A percentile compares a stretch with the other conserved stretches of the same genome.
Conservation (phyloP, 2,888 invertebrate species). For the Philonicus albiceps region DNA sequence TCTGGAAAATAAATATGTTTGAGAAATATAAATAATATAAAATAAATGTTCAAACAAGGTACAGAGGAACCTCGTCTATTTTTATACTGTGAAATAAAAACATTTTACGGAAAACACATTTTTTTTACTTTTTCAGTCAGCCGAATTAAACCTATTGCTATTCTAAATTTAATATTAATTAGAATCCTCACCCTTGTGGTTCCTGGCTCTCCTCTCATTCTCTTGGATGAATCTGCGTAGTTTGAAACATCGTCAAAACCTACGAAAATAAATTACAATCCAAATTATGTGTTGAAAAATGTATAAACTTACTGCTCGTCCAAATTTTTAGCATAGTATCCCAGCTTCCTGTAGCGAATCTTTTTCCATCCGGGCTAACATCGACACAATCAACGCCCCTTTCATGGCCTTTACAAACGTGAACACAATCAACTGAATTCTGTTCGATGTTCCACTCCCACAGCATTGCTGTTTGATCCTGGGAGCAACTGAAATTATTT, state of each 20-base stretch:
- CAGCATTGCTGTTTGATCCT: constrained; percentile 89
- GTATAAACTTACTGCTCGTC: constrained; percentile 71
- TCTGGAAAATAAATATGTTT: constrained; percentile 62
- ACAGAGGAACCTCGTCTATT: background rate
- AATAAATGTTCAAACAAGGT: background rate
- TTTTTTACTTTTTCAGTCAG: background rate
- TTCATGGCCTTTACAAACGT: constrained; percentile 89
- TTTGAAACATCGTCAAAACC: constrained; percentile 63
- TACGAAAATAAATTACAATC: background rate
- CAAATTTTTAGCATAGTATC: constrained; percentile 92
- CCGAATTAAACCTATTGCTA: background rate
- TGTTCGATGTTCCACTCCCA: constrained; percentile 85
- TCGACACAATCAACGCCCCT: constrained; percentile 89
- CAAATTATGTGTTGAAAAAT: background rate
- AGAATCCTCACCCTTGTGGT: constrained; percentile 66
- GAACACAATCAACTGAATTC: constrained; percentile 80
- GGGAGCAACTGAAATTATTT: constrained; percentile 73
- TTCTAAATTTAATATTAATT: background rate
- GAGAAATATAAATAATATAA: background rate
- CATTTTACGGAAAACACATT: no score
- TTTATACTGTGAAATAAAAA: no score
- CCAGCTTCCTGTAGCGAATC: constrained; percentile 88
- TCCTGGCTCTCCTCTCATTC: constrained; percentile 67
- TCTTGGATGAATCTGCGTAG: constrained; percentile 70
- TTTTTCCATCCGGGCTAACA: constrained; percentile 72